Evolutionary conservation across 2,888 invertebrate genomes (phyloP).

Genomic region (Rhimphoctona megacephalus): DNA sequence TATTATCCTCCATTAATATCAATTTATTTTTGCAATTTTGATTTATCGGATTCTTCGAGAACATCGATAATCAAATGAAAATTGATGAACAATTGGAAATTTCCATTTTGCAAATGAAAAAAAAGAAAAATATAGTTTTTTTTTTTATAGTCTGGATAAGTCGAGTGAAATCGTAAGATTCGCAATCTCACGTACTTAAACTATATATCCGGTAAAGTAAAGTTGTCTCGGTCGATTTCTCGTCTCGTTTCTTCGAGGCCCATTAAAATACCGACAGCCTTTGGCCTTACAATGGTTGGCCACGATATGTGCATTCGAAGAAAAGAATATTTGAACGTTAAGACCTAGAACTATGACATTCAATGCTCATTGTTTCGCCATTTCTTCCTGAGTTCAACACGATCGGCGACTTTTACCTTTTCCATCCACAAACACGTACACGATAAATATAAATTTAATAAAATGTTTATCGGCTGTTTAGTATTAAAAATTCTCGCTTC

Average conservation of each 20-base stretch:
- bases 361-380: neutral
- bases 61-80: neutral
- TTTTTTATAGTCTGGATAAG: neutral
- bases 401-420: neutral
- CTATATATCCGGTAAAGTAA: neutral
- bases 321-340: neutral
- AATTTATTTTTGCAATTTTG: neutral
- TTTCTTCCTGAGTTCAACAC: neutral
- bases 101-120: neutral
- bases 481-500: neutral
- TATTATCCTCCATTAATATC: neutral
- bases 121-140: neutral
- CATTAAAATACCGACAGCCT: neutral
- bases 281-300: neutral
- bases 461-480: neutral
- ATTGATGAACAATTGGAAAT: neutral
- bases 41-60: neutral
- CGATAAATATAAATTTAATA: neutral
- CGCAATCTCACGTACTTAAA: slow-evolving; percentile 2
- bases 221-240: slow-evolving; percentile 7
- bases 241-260: neutral
- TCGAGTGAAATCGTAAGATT: slow-evolving; percentile 4
- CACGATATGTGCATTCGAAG: neutral
- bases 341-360: slow-evolving; percentile 6
- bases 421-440: neutral